Base-by-base conservation (phyloP, 2,113 vertebrate species). In the Alosa alosa region DNA sequence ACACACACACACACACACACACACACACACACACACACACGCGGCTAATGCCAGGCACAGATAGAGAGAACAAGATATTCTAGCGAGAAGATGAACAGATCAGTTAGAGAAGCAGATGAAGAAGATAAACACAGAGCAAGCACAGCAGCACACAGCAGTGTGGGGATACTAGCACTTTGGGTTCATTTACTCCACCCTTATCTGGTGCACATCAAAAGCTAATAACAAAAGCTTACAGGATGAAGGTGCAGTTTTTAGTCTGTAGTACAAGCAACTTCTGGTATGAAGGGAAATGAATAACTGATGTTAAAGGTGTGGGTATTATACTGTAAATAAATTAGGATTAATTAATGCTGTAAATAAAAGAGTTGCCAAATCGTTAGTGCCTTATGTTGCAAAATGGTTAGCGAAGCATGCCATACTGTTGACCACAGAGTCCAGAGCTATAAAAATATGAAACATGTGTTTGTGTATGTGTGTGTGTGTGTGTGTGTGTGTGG, bases 61-160 rank as follows among this genome's bases (percentile, higher is more conserved):
- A 90, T 86, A 55, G 88, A 88, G 47, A 82, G 41, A 60, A 81
- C 83, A 64, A 81, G 5, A 84, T 86, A 78, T 49, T 39, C 86
- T 82, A 60, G 83, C 36, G 41, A 75, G 36, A 88, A 83, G 82
- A 22, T 25, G 31, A 81, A 81, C 41, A 49, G 44, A 84, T 44
- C 60, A 41, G 50, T 60, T 25, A 84, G 83, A 25, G 46, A 36
- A 84, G 50, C 83, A 84, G 45, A 64, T 55, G 9, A 84, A 86
- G 52, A 82, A n/a, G 60, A 81, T 47, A 55, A 55, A 55, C 81
- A 57, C 25, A 3, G 72, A 83, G 86, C 83, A 36, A 87, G 84
- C 49, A 36, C 22, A 82, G 52, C 84, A 81, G 64, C 25, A 64
- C 20, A 75, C 11, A 75, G 68, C 25, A 39, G 68, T 4, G 31